Evolutionary conservation across 1,140 invertebrate species (phyloP), one percentile per base, ranked within the genome.

Genomic region (Drosophila bifasciata): DNA sequence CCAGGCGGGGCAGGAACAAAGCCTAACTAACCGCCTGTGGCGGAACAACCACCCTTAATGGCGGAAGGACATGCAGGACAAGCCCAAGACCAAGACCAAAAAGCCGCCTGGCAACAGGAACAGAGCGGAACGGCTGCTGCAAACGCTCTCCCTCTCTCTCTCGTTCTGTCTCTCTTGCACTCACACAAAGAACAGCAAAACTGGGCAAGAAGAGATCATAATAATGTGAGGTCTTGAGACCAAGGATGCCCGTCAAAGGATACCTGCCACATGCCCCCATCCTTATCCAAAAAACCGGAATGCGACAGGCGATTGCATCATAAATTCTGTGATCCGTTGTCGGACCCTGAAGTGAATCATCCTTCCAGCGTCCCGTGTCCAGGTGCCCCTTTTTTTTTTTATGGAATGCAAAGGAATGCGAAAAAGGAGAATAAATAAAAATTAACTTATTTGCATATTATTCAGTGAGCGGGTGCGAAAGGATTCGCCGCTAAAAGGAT

Each of bases 371-470:
- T 9, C 28, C 32, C 9, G 32, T 7, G 28, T 32, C 28, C 28
- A 53, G 19, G 49, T 32, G 67, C 17, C 69, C 41, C 57, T 32
- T 36, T 41, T 21, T 25, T 15, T 39, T 21, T 39, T 40, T 9
- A 28, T 50, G 19, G 53, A 75, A 76, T 60, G 56, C 19, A 25
- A 39, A 50, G 45, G 68, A n/a, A 64, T 48, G 63, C 48, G 46
- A 57, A 70, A 70, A 63, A 60, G 46, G 21, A 86, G 70, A 81
- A 77, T 64, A 84, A 84, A 84, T 84, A 84, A 80, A 80, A 85
- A 85, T 86, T 86, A 86, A 81, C 77, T 76, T 79, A 85, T 85
- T 85, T 85, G 77, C 81, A 86, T 81, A 81, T 86, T 85, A 62
- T 49, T 81, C 61, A 86, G 68, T 64, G 40, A 66, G 73, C 77